phyloP scores from a whole-genome alignment of 2,888 invertebrate genomes.

The Agrypnus murinus region DNA sequence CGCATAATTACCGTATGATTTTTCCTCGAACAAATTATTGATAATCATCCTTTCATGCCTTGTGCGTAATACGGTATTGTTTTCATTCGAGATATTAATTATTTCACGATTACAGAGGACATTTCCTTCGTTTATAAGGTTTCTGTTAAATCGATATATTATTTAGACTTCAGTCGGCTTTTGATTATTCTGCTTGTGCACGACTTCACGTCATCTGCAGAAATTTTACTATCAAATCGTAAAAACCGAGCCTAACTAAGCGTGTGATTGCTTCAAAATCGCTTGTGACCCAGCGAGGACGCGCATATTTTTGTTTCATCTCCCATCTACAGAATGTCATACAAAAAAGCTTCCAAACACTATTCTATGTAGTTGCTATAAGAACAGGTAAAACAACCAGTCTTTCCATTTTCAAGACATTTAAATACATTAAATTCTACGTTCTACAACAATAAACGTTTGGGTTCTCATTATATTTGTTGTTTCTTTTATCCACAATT shows the following conservation, averaged over 20 bases:
- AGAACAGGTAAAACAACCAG: too few species aligned
- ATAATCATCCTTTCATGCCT: conserved; percentile 39
- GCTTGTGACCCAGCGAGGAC: conserved; percentile 62
- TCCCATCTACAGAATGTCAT: background rate
- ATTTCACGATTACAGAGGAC: conserved; percentile 35
- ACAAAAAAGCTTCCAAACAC: too few species aligned
- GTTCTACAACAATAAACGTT: too few species aligned
- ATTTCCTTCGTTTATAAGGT: conserved; percentile 15
- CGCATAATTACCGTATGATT: conserved; percentile 33
- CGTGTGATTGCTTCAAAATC: conserved; percentile 70
- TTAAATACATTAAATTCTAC: too few species aligned
- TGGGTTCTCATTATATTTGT: too few species aligned
- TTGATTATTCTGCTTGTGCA: conserved; percentile 48
- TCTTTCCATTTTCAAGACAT: too few species aligned
- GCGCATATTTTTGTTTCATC: conserved; percentile 17
- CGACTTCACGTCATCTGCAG: conserved; percentile 69
- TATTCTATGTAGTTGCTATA: too few species aligned
- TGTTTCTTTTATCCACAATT: too few species aligned
- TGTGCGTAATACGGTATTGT: conserved; percentile 38
- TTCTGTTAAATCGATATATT: conserved; percentile 30
- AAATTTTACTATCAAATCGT: conserved; percentile 72
- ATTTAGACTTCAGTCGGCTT: conserved; percentile 9
- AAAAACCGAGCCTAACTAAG: conserved; percentile 67
- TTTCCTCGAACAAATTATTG: conserved; percentile 40
- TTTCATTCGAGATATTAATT: conserved; percentile 26